Evolutionary conservation across 2,888 invertebrate genomes (phyloP).

Genomic region (Hemithea aestivaria): DNA sequence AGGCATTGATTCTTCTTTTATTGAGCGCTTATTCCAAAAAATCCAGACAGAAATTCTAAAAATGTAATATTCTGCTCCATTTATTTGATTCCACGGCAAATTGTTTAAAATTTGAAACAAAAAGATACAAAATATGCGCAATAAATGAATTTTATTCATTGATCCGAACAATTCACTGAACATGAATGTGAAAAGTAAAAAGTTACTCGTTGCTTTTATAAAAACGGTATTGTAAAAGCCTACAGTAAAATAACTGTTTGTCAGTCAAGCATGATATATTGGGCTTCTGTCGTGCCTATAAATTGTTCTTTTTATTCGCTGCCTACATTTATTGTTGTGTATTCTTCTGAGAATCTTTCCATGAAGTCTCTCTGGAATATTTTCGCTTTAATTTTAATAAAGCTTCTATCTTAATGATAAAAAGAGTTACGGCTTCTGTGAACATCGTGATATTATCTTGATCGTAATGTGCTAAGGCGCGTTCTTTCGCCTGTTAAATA

Average conservation of each 20-base stretch:
- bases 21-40: too few relatives aligned
- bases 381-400: conserved; percentile 18
- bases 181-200: conserved; percentile 8
- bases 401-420: neutral
- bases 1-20: neutral
- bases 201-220: conserved; percentile 3
- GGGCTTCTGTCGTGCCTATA: too few relatives aligned
- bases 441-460: conserved; percentile 20
- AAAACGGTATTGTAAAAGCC: neutral
- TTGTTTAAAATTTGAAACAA: too few relatives aligned
- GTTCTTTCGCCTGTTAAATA: conserved; percentile 34
- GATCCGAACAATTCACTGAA: conserved; percentile 9
- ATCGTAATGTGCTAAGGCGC: conserved; percentile 32
- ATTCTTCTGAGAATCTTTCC: conserved; percentile 2
- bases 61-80: too few relatives aligned
- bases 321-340: too few relatives aligned
- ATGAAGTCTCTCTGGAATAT: conserved; percentile 11
- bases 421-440: conserved; percentile 6
- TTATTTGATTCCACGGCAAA: too few relatives aligned
- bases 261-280: neutral
- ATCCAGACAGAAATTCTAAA: too few relatives aligned
- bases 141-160: conserved; percentile 6
- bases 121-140: conserved; percentile 5
- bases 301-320: too few relatives aligned
- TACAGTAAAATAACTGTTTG: neutral